phyloP scores from a whole-genome alignment of 1,140 invertebrate genomes.

The Halyomorpha halys region DNA sequence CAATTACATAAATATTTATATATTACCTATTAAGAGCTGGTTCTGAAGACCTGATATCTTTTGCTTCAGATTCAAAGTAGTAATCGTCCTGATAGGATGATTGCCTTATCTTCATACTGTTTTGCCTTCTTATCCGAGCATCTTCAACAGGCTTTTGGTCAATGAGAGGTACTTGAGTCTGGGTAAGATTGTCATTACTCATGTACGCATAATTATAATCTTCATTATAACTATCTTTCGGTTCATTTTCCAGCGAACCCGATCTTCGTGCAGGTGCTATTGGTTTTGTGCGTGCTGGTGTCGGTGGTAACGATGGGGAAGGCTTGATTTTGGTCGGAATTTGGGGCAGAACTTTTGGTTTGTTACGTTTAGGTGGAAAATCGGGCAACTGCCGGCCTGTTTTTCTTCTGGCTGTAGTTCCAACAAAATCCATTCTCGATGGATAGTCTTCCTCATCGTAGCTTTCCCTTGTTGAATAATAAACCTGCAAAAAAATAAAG shows the following conservation, averaged over 20 bases:
- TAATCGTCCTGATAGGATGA: slow-evolving; percentile 24
- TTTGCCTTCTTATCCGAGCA: slow-evolving; percentile 2
- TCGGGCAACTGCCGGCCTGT: slow-evolving; percentile 28
- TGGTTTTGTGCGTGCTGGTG: slow-evolving; percentile 34
- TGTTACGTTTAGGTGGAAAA: slow-evolving; percentile 34
- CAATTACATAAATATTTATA: too few relatives aligned
- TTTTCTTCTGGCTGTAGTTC: slow-evolving; percentile 29
- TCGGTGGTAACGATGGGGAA: slow-evolving; percentile 32
- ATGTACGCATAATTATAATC: slow-evolving; percentile 59
- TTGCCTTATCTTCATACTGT: slow-evolving; percentile 24
- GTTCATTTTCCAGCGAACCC: slow-evolving; percentile 31
- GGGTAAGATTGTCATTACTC: slow-evolving; percentile 48
- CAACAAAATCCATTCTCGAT: slow-evolving; percentile 24
- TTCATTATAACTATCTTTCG: slow-evolving; percentile 47
- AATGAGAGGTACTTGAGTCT: slow-evolving; percentile 15
- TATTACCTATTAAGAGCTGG: slow-evolving; percentile 6
- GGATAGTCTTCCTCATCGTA: slow-evolving; percentile 33
- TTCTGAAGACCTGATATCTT: slow-evolving; percentile 5
- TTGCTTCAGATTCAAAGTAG: slow-evolving; percentile 28
- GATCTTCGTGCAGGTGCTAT: slow-evolving; percentile 36
- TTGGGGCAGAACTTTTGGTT: slow-evolving; percentile 31
- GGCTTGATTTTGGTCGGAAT: slow-evolving; percentile 38
- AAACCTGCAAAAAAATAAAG: slow-evolving; percentile 24
- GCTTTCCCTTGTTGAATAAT: slow-evolving; percentile 31
- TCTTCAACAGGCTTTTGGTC: slow-evolving; percentile 1